Evolutionary conservation across 2,113 vertebrate genomes (phyloP), one percentile per base, ranked within the genome.

Genomic region (Dolichallabes microphthalmus): DNA sequence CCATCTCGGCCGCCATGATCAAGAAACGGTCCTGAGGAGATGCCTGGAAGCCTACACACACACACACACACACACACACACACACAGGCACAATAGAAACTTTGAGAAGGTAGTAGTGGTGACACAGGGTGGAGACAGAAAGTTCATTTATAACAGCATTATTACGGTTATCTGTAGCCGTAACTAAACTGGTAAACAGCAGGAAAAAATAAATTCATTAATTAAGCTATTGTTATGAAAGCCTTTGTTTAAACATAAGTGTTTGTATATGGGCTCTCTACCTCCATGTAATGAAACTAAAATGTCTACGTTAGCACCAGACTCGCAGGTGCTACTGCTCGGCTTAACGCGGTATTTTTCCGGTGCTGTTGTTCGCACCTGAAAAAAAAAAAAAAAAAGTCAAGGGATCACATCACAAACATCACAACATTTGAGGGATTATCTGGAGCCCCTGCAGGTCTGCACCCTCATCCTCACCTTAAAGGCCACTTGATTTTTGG

Each of bases 341-440:
- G 98, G 98, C 90, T 99, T 99, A 85, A 99, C 98, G 82, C 98
- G 92, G 92, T 99, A 99, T 89, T 99, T 99, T 90, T 99, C 97
- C 22, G 98, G 98, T 32, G 98, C 98, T 15, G 98, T 99, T 85
- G 98, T 99, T 91, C 97, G 96, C 19, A 99, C 98, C 98, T 99
- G 91, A 82, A 53, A 57, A 30, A 8, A 35, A 20, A 45, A 66
- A 50, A n/a, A 0, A 1, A 0, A 30, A 57, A 2, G 30, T 58
- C 13, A 15, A 17, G 73, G n/a, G 50, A 82, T 76, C 73, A 73
- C 2, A 4, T 19, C 25, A 45, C 27, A 27, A 81, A 19, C 22
- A 50, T 27, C 19, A 0, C 15, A 30, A 55, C 20, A 1, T 8
- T 4, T 6, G 9, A 35, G 30, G 76, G 55, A 19, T 30, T 7